Percentiles rank a stretch among this genome's conserved stretches.
These are phyloP conservation scores for Cactoblastis cactorum DNA, from an alignment of 2,888 invertebrate genomes.

Conservation along the genomic window DNA sequence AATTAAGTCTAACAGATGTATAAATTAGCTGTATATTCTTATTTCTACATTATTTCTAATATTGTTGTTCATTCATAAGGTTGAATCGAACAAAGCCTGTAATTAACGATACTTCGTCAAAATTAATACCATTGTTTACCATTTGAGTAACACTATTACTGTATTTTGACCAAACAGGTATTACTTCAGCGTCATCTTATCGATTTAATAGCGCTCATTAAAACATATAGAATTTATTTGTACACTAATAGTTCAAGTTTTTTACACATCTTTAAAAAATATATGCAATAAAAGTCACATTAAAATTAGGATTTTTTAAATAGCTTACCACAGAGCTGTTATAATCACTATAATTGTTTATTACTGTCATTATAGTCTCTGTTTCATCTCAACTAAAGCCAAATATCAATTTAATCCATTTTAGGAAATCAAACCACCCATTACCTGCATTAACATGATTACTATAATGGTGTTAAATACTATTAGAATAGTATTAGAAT, in stretches of 20 bases:
- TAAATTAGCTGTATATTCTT: not conserved
- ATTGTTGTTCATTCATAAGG: not conserved
- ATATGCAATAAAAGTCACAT: too few species aligned
- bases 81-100: not conserved
- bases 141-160: not conserved
- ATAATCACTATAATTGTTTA: too few species aligned
- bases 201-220: too few species aligned
- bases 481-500: slow-evolving; percentile 41
- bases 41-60: not conserved
- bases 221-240: too few species aligned
- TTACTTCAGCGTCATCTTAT: too few species aligned
- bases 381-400: too few species aligned
- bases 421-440: not conserved
- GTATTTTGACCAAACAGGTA: not conserved
- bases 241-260: too few species aligned
- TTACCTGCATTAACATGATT: not conserved
- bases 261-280: too few species aligned
- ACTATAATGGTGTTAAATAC: slow-evolving; percentile 19
- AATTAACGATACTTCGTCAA: not conserved
- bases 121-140: not conserved
- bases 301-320: too few species aligned
- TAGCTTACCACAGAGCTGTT: too few species aligned
- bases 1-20: not conserved
- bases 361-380: too few species aligned
- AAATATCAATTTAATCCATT: not conserved